phyloP scores from a whole-genome alignment of 2,888 invertebrate genomes.

The Beris chalybata region DNA sequence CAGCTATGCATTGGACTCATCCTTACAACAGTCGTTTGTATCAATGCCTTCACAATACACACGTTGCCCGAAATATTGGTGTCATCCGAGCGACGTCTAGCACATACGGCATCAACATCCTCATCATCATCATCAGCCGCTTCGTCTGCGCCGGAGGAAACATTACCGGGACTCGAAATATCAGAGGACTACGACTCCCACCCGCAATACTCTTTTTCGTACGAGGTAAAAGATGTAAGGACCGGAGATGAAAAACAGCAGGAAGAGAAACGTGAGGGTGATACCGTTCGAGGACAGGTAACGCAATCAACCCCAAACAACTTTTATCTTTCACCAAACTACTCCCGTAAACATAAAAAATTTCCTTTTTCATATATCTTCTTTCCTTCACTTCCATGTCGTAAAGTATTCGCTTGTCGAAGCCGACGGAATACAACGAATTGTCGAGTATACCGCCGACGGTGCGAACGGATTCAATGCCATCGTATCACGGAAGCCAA shows the following conservation, averaged over 20 bases:
- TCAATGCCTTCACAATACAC: slow-evolving; percentile 8
- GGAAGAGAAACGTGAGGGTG: slow-evolving; percentile 45
- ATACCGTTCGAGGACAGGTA: slow-evolving; percentile 44
- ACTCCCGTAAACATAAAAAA: slow-evolving; percentile 9
- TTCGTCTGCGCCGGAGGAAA: background rate
- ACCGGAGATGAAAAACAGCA: slow-evolving; percentile 46
- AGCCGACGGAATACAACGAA: slow-evolving; percentile 41
- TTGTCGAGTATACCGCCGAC: slow-evolving; percentile 42
- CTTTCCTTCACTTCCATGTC: background rate
- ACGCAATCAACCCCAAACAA: slow-evolving; percentile 3
- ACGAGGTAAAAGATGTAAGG: slow-evolving; percentile 44
- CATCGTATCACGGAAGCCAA: slow-evolving; percentile 39
- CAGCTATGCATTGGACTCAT: too few relatives aligned
- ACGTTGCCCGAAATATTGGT: slow-evolving; percentile 17
- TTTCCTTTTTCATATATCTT: slow-evolving; percentile 21
- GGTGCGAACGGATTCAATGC: slow-evolving; percentile 41
- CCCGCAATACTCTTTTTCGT: slow-evolving; percentile 43
- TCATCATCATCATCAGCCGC: background rate
- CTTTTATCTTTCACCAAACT: slow-evolving; percentile 9
- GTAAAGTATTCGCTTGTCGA: slow-evolving; percentile 41
- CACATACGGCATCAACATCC: slow-evolving; percentile 10
- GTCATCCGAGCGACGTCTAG: slow-evolving; percentile 21
- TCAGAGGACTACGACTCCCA: slow-evolving; percentile 44
- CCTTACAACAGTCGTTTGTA: background rate
- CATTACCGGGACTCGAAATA: slow-evolving; percentile 13